Base-by-base conservation (phyloP, 2,797 vertebrate genomes). In the Pseudomugil gertrudae region DNA sequence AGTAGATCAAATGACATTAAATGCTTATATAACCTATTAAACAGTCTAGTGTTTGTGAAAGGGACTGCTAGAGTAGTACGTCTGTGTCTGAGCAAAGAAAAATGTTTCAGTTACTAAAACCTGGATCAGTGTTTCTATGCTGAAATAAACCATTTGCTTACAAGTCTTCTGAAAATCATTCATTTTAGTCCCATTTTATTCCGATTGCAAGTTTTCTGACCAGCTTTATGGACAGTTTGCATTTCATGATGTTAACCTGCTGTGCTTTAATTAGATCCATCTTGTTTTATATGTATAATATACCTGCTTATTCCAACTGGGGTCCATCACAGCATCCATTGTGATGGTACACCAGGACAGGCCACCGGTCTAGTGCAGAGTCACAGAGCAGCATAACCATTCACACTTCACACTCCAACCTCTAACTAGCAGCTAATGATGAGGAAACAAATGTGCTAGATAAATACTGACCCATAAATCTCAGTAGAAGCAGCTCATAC, bases 1-100 rank as follows among this genome's bases (percentile, higher is more conserved):
- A 21, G 19, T 19, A 8, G 52, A 81, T 66, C 58, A 50, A 53
- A 72, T 76, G 27, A 47, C 51, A 14, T 24, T 76, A 56, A 64
- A 63, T 13, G 29, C 5, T 32, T 30, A 4, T 2, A 8, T 47
- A 67, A 70, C 53, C 23, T 45, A 69, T 77, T 78, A 45, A 66
- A 24, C 38, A 50, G 26, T 8, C 14, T 7, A 17, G 45, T 54
- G 51, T 75, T 48, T 30, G 21, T 27, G n/a, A 40, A 69, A 62
- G 13, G 33, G n/a, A 24, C n/a, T 23, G 35, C 24, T 36, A 36
- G 19, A 40, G 15, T 17, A 19, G 38, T 57, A n/a, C 15, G 13
- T 10, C 21, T 7, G 23, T 30, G 3, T 6, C 40, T 45, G 19
- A 45, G 8, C 7, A 48, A 23, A 30, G 0, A 14, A 17, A 29